Evolutionary conservation across 2,113 vertebrate species (phyloP).

Genomic region (Megalops atlanticus): DNA sequence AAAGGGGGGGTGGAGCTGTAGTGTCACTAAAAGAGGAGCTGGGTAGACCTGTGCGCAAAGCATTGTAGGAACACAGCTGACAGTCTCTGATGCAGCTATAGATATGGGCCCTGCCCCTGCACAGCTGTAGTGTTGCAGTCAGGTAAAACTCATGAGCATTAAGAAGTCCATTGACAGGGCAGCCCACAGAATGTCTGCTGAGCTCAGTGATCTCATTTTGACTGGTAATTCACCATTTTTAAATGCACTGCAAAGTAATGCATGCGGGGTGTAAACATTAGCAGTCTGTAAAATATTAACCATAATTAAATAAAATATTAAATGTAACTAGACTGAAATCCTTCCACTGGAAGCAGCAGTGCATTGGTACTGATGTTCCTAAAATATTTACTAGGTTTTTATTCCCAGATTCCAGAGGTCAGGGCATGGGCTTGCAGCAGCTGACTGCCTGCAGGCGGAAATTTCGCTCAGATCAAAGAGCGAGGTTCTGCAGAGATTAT

Average conservation of each 20-base stretch:
- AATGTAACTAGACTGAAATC: neutral
- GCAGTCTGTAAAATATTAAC: neutral
- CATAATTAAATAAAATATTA: neutral
- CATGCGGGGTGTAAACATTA: neutral
- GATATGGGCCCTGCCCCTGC: neutral
- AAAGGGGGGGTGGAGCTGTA: no score
- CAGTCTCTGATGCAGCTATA: neutral
- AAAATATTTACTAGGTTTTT: neutral
- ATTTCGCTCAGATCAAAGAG: neutral
- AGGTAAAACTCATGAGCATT: neutral
- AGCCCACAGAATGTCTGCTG: neutral
- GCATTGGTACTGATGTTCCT: neutral
- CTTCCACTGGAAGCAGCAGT: neutral
- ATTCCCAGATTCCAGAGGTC: conserved; percentile 13
- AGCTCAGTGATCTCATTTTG: no score
- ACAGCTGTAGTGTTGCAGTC: neutral
- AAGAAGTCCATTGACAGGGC: neutral
- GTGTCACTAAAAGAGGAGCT: neutral
- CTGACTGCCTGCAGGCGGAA: conserved; percentile 5
- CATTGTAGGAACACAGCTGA: neutral
- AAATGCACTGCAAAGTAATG: neutral
- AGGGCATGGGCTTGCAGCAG: neutral
- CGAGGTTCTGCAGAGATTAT: conserved; percentile 27
- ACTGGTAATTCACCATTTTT: no score
- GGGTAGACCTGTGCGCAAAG: neutral